Base-by-base conservation (phyloP, 1,140 invertebrate genomes). In the Hirudo medicinalis region DNA sequence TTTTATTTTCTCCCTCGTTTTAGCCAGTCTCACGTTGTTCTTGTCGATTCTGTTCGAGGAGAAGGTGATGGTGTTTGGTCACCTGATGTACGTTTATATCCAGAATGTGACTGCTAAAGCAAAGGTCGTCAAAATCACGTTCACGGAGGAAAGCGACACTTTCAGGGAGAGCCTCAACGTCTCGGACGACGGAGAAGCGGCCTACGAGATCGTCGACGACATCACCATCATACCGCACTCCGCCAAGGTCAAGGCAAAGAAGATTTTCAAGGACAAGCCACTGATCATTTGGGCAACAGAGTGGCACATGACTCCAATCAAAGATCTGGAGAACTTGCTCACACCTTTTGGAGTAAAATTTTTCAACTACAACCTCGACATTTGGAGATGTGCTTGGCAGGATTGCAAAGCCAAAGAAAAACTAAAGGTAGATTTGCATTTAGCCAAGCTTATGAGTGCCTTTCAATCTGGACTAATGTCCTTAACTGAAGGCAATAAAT, bases 281-380 rank as follows among this genome's bases (percentile, higher is more conserved):
- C 29, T 70, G 29, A 43, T 70, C 25, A 70, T 70, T 27, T 70
- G 69, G 69, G 49, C 32, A 2, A 70, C 32, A 11, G 69, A 70
- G 17, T 70, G 22, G 32, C 69, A 70, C 53, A 70, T 70, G 22
- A 25, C 69, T n/a, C 69, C 69, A 49, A 54, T 70, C 22, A 40
- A 70, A 49, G 69, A 70, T 22, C 25, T 70, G 15, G 25, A 70
- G 49, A 36, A 4, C 49, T 40, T 70, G 9, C 69, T 70, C 11
- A 53, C 32, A 22, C 69, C 69, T 8, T 54, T 70, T 49, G 69
- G 69, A 25, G 57, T 63, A 13, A 63, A 13, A 11, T 22, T 63
- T 63, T 13, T 63, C 8, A n/a, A 63, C 19, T 63, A 63, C 19
- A 63, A 63, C 20, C 57, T 63, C 17, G 57, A 63, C 57, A 11